Conservation (phyloP, 2,113 vertebrate species). For the Grantiella picta region DNA sequence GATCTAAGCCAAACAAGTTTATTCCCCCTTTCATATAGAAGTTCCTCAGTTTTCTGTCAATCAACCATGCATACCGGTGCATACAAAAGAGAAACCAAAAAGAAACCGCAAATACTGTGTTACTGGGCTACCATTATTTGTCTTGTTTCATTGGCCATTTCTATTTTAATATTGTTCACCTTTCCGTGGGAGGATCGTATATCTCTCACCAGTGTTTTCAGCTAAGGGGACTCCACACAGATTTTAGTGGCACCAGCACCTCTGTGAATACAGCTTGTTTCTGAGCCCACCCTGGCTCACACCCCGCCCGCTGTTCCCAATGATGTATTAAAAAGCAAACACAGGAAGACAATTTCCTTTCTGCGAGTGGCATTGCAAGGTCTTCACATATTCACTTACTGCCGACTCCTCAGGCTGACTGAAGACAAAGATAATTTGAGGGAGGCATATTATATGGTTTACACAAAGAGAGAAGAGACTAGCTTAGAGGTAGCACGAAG, state of each 20-base stretch:
- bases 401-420: background rate
- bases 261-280: background rate
- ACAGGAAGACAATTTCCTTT: background rate
- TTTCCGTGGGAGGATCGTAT: background rate
- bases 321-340: background rate
- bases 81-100: background rate
- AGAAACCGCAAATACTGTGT: background rate
- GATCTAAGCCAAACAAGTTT: background rate
- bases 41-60: background rate
- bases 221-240: background rate
- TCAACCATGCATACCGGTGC: background rate
- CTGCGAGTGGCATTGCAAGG: background rate
- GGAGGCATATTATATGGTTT: background rate
- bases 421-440: background rate
- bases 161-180: background rate
- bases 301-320: accelerated
- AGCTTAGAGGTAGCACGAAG: background rate
- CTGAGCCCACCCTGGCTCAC: background rate
- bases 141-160: background rate
- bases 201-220: background rate
- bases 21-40: background rate
- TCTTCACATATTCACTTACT: background rate
- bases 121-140: background rate
- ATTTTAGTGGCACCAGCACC: background rate
- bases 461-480: background rate